Evolutionary conservation across 2,113 vertebrate species (phyloP).

Genomic region (Nothoprocta perdicaria): DNA sequence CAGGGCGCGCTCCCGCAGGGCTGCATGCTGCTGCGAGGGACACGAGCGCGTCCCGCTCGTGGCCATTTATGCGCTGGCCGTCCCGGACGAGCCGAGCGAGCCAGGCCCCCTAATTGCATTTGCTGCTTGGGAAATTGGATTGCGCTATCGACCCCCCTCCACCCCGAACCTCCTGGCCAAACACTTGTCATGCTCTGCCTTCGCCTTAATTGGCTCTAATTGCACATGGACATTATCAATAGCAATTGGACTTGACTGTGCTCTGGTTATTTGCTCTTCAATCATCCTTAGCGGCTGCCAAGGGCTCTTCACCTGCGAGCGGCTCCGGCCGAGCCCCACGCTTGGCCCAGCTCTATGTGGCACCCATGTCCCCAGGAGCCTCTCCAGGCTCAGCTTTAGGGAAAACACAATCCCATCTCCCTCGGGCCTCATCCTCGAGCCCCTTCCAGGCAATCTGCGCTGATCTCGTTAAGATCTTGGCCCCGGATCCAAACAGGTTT

Average conservation of each 20-base stretch:
- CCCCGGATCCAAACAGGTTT: too few species aligned
- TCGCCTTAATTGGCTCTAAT: constrained; percentile 85
- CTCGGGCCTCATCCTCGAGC: neutral
- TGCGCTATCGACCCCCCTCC: constrained; percentile 78
- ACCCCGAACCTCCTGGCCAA: constrained; percentile 71
- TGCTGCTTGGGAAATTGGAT: constrained; percentile 88
- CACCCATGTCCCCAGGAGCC: neutral
- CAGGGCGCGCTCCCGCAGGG: constrained; percentile 20
- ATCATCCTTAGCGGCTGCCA: neutral
- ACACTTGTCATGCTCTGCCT: constrained; percentile 76
- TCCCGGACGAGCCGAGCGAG: constrained; percentile 6
- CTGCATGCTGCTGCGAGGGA: constrained; percentile 48
- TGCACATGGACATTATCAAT: constrained; percentile 85
- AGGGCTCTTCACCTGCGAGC: neutral
- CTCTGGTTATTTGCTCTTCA: constrained; percentile 2
- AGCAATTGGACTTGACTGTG: constrained; percentile 74
- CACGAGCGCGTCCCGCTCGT: neutral
- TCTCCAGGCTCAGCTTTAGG: neutral
- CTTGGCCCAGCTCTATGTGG: neutral
- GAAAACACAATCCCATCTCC: too few species aligned
- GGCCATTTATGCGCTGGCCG: constrained; percentile 79
- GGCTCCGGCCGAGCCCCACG: neutral
- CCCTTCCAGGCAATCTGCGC: neutral
- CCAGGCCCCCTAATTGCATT: constrained; percentile 86
- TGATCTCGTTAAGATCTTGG: neutral